Evolutionary conservation across 2,797 vertebrate species (phyloP), one percentile per base, ranked within the genome.

Genomic region (Propithecus deckenii): DNA sequence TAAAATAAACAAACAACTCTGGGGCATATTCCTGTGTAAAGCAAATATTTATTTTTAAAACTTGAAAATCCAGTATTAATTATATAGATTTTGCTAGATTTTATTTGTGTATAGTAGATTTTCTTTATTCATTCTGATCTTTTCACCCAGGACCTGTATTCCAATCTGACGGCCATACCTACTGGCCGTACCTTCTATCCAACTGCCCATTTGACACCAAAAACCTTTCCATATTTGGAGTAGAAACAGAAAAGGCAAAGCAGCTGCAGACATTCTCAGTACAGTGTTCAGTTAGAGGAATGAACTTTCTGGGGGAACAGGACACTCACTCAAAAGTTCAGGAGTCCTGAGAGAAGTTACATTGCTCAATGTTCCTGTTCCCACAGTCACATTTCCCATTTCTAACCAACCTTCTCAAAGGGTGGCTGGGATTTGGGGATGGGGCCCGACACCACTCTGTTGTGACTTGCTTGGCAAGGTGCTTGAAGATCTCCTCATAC

Each of bases 61-160:
- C 61, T 52, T 89, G 41, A 59, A 93, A 89, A 67, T n/a, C 2
- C 6, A 71, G 12, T 4, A 59, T 88, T 28, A 93, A 61, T 76
- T 38, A 71, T n/a, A 38, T 32, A 61, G 2, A 0, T 75, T 86
- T 76, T 22, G 1, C 6, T 85, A 32, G 22, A 57, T 91, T 91
- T 79, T 87, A 65, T 67, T 95, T 86, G 65, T 20, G 61, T 67
- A 15, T 67, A 86, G 48, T 95, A n/a, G 43, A 67, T 43, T 93
- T 86, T 83, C 46, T 89, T 92, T n/a, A 35, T 65, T 65, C 65
- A 25, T 35, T 55, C 22, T 80, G 28, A 72, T 7, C 12, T 65
- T 76, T 91, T 90, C 10, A 30, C 2, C 32, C 5, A 55, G 41
- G 32, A 41, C 15, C 13, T 91, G 2, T 80, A 32, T 94, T 43